Percentiles rank a stretch among this genome's conserved stretches.
These are phyloP conservation scores for Corythoichthys haematopterus DNA, from an alignment of 2,113 vertebrate genomes.

Conservation along the genomic window DNA sequence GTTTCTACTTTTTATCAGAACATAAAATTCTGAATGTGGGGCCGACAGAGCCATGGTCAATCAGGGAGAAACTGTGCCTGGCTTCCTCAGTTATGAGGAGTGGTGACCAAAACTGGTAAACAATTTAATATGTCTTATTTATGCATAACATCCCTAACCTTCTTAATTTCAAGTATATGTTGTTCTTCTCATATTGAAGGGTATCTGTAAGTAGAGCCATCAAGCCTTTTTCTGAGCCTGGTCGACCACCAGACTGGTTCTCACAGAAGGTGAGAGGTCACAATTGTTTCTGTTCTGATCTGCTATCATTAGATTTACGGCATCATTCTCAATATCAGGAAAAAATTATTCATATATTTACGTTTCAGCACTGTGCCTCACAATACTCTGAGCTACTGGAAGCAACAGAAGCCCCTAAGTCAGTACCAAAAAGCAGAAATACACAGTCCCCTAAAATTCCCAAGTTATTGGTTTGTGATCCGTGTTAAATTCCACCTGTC, in stretches of 20 bases:
- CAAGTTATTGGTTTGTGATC: not conserved
- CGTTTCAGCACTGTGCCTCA: constrained; percentile 91
- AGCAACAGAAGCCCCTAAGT: constrained; percentile 98
- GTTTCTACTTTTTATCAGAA: constrained; percentile 65
- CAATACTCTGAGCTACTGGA: constrained; percentile 97
- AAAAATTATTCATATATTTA: constrained; percentile 34
- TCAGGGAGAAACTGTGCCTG: constrained; percentile 93
- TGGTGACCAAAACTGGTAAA: constrained; percentile 97
- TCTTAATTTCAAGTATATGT: not conserved
- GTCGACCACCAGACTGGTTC: constrained; percentile 97
- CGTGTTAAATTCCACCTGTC: not conserved
- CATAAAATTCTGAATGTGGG: constrained; percentile 91
- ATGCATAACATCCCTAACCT: not conserved
- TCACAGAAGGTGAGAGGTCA: constrained; percentile 85
- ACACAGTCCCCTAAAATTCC: not conserved
- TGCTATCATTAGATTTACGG: not conserved
- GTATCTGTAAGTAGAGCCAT: constrained; percentile 98
- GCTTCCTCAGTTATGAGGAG: constrained; percentile 98
- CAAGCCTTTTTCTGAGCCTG: constrained; percentile 94
- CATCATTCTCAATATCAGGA: not conserved
- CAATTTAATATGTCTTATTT: not conserved
- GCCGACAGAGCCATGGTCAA: constrained; percentile 94
- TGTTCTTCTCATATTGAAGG: constrained; percentile 64
- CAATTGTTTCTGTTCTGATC: not conserved
- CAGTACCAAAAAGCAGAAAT: constrained; percentile 53